phyloP scores from a whole-genome alignment of 1,140 invertebrate genomes.

The Heterodera schachtii region DNA sequence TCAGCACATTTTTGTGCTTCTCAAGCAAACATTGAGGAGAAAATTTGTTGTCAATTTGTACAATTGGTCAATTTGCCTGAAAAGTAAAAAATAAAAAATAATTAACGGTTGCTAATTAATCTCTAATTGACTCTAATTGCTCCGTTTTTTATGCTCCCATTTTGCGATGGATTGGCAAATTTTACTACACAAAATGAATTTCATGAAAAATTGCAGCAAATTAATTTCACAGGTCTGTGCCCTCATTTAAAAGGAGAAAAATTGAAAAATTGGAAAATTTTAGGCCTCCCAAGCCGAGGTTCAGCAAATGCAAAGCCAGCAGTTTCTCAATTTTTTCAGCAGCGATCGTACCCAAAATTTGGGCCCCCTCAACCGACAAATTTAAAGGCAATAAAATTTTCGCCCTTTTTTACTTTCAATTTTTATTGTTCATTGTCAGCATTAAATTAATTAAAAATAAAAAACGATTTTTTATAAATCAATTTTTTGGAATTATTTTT shows the following conservation, averaged over 20 bases:
- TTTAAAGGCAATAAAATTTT: neutral
- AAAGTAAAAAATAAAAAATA: neutral
- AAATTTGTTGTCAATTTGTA: slow-evolving; percentile 29
- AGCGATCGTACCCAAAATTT: neutral
- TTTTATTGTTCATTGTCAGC: too few relatives aligned
- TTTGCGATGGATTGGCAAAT: neutral
- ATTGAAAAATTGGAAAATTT: neutral
- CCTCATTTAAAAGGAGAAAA: neutral
- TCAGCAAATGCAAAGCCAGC: neutral
- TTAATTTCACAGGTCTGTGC: slow-evolving; percentile 1
- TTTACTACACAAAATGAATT: neutral
- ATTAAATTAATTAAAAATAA: too few relatives aligned
- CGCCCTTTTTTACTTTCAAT: too few relatives aligned
- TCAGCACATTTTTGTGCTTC: slow-evolving; percentile 17
- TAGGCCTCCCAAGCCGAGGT: neutral
- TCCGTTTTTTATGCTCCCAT: slow-evolving; percentile 10
- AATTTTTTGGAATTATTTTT: too few relatives aligned
- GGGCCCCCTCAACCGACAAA: neutral
- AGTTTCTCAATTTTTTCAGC: neutral
- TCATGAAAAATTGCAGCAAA: neutral
- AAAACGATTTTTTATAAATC: too few relatives aligned
- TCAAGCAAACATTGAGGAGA: slow-evolving; percentile 11
- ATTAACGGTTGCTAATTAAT: neutral
- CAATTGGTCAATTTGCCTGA: slow-evolving; percentile 19
- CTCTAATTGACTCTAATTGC: neutral